Evolutionary conservation across 2,797 vertebrate genomes (phyloP).

Genomic region (Ptychadena robeensis): DNA sequence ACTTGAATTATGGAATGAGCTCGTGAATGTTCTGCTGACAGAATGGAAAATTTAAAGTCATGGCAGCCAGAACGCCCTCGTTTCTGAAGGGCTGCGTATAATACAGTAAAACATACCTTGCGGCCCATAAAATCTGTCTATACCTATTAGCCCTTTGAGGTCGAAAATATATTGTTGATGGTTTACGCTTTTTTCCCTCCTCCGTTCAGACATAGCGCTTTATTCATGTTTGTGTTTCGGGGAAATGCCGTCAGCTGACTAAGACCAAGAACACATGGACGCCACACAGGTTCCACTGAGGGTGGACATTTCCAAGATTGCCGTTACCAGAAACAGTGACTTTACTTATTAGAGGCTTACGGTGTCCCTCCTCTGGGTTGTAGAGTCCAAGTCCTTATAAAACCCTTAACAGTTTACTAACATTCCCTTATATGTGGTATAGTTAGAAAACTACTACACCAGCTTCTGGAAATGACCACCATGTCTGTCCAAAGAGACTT

Average conservation of each 20-base stretch:
- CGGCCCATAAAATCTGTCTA: slow-evolving; percentile 53
- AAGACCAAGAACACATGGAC: slow-evolving; percentile 11
- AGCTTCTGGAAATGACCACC: no score
- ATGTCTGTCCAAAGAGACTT: no score
- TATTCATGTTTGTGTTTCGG: slow-evolving; percentile 12
- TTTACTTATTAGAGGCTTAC: neutral
- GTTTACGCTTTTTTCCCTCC: slow-evolving; percentile 44
- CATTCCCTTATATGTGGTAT: no score
- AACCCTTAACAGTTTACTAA: no score
- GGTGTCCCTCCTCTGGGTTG: neutral
- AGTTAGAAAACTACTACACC: no score
- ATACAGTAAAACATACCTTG: slow-evolving; percentile 57
- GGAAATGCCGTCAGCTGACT: slow-evolving; percentile 20
- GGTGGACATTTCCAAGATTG: neutral
- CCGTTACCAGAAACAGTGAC: neutral
- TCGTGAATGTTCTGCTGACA: slow-evolving; percentile 63
- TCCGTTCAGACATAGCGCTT: slow-evolving; percentile 35
- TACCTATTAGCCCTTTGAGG: slow-evolving; percentile 49
- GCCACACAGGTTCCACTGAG: slow-evolving; percentile 13
- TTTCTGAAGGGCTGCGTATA: slow-evolving; percentile 50
- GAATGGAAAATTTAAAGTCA: slow-evolving; percentile 66
- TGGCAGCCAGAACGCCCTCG: slow-evolving; percentile 40
- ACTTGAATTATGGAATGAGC: slow-evolving; percentile 60
- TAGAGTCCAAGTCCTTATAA: neutral
- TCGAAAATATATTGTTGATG: slow-evolving; percentile 45